Percentiles rank a stretch among this genome's conserved stretches.
phyloP scores from a whole-genome alignment of 2,888 invertebrate species.

The Drosophila nr. perissopoda region DNA sequence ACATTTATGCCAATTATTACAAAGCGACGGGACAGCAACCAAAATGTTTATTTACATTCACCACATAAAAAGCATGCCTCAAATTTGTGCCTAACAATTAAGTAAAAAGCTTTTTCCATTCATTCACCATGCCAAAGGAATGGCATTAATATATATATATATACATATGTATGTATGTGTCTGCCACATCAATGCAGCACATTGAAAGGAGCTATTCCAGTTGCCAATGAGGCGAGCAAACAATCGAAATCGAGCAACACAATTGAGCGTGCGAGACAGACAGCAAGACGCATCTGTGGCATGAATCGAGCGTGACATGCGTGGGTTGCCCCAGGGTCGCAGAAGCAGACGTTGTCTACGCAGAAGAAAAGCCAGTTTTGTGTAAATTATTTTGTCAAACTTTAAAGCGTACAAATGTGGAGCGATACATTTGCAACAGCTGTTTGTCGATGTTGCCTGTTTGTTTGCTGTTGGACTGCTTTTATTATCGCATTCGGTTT shows the following conservation, averaged over 20 bases:
- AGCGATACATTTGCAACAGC: constrained; percentile 16
- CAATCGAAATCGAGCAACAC: constrained; percentile 10
- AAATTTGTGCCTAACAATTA: constrained; percentile 55
- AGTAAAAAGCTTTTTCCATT: constrained; percentile 62
- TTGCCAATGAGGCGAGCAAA: constrained; percentile 37
- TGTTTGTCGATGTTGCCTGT: constrained; percentile 12
- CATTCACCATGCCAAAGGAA: constrained; percentile 23
- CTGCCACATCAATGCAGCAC: constrained; percentile 15
- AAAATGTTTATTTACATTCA: constrained; percentile 26
- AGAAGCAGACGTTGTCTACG: constrained; percentile 12
- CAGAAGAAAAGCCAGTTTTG: constrained; percentile 19
- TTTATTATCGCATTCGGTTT: constrained; percentile 40
- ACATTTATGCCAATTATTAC: constrained; percentile 43
- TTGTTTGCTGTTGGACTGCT: constrained; percentile 3
- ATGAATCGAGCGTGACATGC: constrained; percentile 19
- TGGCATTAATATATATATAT: neutral
- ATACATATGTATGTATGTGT: constrained; percentile 5
- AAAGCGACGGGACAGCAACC: constrained; percentile 34
- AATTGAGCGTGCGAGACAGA: constrained; percentile 12
- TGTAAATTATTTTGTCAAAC: constrained; percentile 11
- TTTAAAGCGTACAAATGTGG: constrained; percentile 35
- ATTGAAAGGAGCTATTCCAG: constrained; percentile 11
- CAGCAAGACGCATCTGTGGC: constrained; percentile 38
- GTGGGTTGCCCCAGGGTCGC: constrained; percentile 22
- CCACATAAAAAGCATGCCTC: constrained; percentile 24